Evolutionary conservation across 37 sponge, comb jelly and placozoan species (phyloP).

Genomic region (Haliclona indistincta): DNA sequence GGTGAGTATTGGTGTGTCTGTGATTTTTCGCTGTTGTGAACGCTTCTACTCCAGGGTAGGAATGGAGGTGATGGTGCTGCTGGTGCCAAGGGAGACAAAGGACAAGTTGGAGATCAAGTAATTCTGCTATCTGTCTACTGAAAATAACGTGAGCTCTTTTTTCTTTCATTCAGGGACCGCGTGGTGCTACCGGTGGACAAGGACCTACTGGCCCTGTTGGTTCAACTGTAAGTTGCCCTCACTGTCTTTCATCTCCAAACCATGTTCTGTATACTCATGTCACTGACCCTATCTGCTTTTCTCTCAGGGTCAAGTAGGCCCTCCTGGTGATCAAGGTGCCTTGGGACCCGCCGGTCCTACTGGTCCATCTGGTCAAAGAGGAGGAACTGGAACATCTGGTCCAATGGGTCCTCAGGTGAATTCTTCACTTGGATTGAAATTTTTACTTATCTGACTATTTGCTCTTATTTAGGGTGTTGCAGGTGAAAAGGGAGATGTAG

Average conservation of each 20-base stretch:
- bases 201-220: background rate
- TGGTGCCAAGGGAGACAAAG: conserved; percentile 1
- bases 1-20: background rate
- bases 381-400: conserved; percentile 6
- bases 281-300: no score
- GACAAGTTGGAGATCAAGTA: background rate
- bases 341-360: conserved; percentile 15
- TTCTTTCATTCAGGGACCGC: no score
- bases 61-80: background rate
- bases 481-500: no score
- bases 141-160: background rate
- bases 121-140: background rate
- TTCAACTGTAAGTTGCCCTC: no score
- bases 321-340: conserved; percentile 10
- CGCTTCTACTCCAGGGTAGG: background rate
- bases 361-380: conserved; percentile 28
- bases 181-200: background rate
- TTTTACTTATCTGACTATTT: background rate
- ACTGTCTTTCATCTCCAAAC: no score
- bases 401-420: conserved; percentile 8
- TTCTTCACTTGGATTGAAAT: background rate
- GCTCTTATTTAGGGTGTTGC: conserved; percentile 7
- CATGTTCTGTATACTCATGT: no score
- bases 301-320: background rate
- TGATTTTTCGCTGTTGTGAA: background rate